phyloP scores from a whole-genome alignment of 2,113 vertebrate genomes.

The Alligator sinensis region DNA sequence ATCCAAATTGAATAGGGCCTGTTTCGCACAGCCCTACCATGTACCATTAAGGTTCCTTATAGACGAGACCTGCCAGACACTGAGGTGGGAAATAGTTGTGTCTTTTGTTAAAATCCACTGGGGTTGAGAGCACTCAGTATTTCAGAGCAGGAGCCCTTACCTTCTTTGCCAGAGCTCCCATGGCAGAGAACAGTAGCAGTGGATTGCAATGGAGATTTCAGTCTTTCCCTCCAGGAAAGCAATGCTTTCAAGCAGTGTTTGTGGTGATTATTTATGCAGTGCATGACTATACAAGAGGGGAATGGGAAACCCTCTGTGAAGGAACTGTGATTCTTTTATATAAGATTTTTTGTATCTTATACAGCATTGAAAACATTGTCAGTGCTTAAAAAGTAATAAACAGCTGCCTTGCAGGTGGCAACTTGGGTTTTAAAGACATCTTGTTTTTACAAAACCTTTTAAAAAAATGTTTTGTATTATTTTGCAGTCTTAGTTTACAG shows the following conservation, averaged over 20 bases:
- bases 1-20: too few relatives aligned
- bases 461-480: rapidly evolving
- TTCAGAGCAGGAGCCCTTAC: not conserved
- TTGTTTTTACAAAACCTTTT: not conserved
- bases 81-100: not conserved
- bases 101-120: not conserved
- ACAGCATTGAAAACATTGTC: not conserved
- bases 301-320: not conserved
- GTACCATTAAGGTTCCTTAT: not conserved
- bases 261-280: not conserved
- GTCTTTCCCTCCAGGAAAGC: not conserved
- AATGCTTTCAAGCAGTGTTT: not conserved
- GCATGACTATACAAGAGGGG: not conserved
- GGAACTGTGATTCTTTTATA: not conserved
- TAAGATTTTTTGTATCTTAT: not conserved
- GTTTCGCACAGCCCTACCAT: too few relatives aligned
- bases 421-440: not conserved
- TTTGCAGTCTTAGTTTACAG: not conserved
- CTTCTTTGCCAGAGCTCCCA: not conserved
- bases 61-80: not conserved
- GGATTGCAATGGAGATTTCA: not conserved
- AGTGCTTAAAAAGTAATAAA: not conserved
- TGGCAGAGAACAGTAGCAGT: not conserved
- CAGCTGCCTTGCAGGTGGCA: not conserved
- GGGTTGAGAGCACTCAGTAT: not conserved